phyloP scores from a whole-genome alignment of 2,113 vertebrate genomes.

The Trematomus loennbergii region DNA sequence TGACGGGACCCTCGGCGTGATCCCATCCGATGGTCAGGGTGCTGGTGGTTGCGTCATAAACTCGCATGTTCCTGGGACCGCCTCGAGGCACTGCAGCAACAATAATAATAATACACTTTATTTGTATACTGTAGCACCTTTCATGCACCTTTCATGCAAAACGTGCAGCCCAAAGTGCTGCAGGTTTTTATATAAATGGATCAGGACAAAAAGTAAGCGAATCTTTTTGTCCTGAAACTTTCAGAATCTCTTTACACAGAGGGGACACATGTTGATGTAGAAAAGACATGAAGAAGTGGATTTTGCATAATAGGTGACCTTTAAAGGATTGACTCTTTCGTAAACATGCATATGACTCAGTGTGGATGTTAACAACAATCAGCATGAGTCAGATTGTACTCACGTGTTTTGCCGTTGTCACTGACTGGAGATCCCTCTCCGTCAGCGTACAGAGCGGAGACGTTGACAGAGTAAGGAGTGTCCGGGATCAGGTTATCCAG shows the following conservation, averaged over 20 bases:
- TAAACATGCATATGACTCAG: not conserved
- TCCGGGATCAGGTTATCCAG: slow-evolving; percentile 92
- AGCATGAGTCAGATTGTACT: slow-evolving; percentile 50
- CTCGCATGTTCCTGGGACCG: slow-evolving; percentile 92
- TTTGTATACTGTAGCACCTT: too few species aligned
- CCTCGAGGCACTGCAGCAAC: slow-evolving; percentile 88
- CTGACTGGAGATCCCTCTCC: slow-evolving; percentile 87
- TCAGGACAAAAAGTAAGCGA: too few species aligned
- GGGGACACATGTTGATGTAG: too few species aligned
- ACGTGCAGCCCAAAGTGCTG: too few species aligned
- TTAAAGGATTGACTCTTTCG: not conserved
- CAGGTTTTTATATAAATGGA: too few species aligned
- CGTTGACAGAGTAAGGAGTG: slow-evolving; percentile 89
- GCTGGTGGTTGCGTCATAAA: slow-evolving; percentile 93
- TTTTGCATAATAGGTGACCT: too few species aligned
- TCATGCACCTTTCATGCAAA: too few species aligned
- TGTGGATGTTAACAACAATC: not conserved
- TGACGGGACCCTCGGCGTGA: slow-evolving; percentile 94
- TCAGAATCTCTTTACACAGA: too few species aligned
- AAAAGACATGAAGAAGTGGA: too few species aligned
- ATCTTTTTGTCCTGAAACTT: too few species aligned
- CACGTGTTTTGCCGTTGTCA: slow-evolving; percentile 91
- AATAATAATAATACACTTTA: not conserved
- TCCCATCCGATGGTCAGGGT: slow-evolving; percentile 95
- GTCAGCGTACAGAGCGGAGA: slow-evolving; percentile 90